A percentile compares a stretch with the other conserved stretches of the same genome.
These are phyloP conservation scores for Shargacucullia verbasci DNA, from an alignment of 2,888 invertebrate genomes.

Conservation along the genomic window DNA sequence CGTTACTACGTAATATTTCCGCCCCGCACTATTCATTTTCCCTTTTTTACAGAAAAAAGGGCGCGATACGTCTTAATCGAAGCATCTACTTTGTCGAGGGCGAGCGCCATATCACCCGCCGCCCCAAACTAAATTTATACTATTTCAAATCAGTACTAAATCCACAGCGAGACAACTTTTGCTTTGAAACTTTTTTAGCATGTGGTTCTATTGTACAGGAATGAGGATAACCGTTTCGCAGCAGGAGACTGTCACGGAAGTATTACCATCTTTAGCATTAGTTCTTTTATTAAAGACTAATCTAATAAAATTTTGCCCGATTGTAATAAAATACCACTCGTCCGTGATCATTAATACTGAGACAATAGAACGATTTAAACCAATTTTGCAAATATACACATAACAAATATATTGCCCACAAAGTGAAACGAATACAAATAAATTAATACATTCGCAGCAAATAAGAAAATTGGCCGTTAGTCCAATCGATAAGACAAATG, in stretches of 20 bases:
- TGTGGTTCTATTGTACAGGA: constrained; percentile 37
- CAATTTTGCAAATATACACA: not conserved
- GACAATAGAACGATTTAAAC: not conserved
- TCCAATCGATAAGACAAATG: constrained; percentile 82
- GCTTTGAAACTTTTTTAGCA: constrained; percentile 42
- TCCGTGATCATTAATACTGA: not conserved
- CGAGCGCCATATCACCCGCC: constrained; percentile 43
- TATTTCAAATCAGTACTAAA: constrained; percentile 22
- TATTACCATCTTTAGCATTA: constrained; percentile 27
- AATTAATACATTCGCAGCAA: constrained; percentile 46
- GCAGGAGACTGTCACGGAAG: constrained; percentile 23
- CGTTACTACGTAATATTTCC: constrained; percentile 89
- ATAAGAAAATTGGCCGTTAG: constrained; percentile 70
- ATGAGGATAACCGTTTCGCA: constrained; percentile 33
- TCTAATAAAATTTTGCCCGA: not conserved
- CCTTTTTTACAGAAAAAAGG: constrained; percentile 88
- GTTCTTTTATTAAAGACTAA: constrained; percentile 13
- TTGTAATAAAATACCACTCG: not conserved
- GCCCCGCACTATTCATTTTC: constrained; percentile 86
- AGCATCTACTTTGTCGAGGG: constrained; percentile 66
- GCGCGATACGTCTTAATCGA: constrained; percentile 87
- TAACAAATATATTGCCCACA: not conserved
- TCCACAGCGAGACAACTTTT: constrained; percentile 29
- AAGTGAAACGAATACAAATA: not conserved
- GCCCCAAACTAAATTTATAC: constrained; percentile 36